Evolutionary conservation across 1,140 invertebrate species (phyloP).

Genomic region (Hylaeus volcanicus): DNA sequence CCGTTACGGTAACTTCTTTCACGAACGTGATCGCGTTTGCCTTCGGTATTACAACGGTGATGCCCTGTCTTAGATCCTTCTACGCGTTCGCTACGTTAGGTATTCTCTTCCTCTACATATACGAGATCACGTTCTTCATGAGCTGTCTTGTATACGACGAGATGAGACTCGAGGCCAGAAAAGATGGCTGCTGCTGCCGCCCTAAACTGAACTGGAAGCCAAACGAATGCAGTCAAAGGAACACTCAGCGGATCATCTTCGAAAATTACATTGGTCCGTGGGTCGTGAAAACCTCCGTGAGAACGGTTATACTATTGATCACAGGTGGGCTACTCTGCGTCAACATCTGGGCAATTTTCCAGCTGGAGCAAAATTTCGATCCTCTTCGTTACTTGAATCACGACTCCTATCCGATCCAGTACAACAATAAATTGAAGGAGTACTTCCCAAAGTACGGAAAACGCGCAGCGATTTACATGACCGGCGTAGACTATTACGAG

Average conservation of each 20-base stretch:
- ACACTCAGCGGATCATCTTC: conserved; percentile 79
- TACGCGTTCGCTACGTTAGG: conserved; percentile 81
- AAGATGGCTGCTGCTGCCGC: conserved; percentile 80
- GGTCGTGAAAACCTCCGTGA: conserved; percentile 77
- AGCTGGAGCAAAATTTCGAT: conserved; percentile 82
- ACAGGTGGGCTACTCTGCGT: conserved; percentile 67
- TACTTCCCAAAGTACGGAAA: conserved; percentile 81
- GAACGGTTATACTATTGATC: conserved; percentile 77
- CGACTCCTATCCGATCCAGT: conserved; percentile 78
- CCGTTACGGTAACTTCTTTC: conserved; percentile 86
- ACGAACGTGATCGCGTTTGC: conserved; percentile 86
- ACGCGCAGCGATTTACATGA: conserved; percentile 80
- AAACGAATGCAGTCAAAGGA: conserved; percentile 79
- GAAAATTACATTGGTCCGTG: conserved; percentile 79
- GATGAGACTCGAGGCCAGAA: conserved; percentile 74
- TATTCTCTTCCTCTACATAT: conserved; percentile 80
- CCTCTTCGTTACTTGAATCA: conserved; percentile 82
- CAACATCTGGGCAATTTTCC: conserved; percentile 79
- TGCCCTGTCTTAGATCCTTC: conserved; percentile 81
- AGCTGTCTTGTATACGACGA: conserved; percentile 82
- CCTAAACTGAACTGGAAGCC: conserved; percentile 76
- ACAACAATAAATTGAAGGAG: conserved; percentile 75
- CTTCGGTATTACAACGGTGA: conserved; percentile 83
- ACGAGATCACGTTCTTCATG: conserved; percentile 82
- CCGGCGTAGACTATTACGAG: conserved; percentile 75